Evolutionary conservation across 2,888 invertebrate species (phyloP).

Genomic region (Steinernema hermaphroditum): DNA sequence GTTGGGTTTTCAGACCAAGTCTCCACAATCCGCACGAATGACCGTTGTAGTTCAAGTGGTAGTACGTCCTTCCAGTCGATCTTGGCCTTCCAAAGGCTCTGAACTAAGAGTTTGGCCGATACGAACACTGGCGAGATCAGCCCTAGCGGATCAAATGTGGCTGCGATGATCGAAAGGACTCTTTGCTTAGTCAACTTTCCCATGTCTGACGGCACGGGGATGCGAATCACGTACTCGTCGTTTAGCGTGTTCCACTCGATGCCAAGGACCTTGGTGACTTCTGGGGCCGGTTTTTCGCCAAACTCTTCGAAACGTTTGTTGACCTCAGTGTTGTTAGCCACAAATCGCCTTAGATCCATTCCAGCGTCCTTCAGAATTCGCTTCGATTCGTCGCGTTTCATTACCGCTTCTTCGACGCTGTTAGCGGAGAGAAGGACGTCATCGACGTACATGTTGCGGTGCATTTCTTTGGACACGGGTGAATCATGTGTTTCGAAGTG

Average conservation of each 20-base stretch:
- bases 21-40: not conserved
- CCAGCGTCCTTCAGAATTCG: slow-evolving; percentile 31
- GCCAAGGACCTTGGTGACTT: not conserved
- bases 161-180: slow-evolving; percentile 41
- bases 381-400: slow-evolving; percentile 31
- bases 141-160: slow-evolving; percentile 60
- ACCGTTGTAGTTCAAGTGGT: not conserved
- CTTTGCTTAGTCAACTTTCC: not conserved
- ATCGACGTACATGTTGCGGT: slow-evolving; percentile 40
- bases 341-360: slow-evolving; percentile 42
- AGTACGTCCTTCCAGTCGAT: slow-evolving; percentile 28
- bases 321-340: slow-evolving; percentile 38
- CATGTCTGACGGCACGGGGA: not conserved
- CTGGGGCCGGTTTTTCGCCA: slow-evolving; percentile 49
- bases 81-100: slow-evolving; percentile 49
- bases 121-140: slow-evolving; percentile 50
- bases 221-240: not conserved
- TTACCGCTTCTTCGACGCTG: slow-evolving; percentile 32
- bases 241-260: not conserved
- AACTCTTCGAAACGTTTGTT: slow-evolving; percentile 31
- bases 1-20: not conserved
- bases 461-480: slow-evolving; percentile 10
- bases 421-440: slow-evolving; percentile 35
- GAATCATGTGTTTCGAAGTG: slow-evolving; percentile 30
- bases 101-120: slow-evolving; percentile 53